Evolutionary conservation across 1,140 invertebrate genomes (phyloP).

Genomic region (Pseudomyrmex concolor): DNA sequence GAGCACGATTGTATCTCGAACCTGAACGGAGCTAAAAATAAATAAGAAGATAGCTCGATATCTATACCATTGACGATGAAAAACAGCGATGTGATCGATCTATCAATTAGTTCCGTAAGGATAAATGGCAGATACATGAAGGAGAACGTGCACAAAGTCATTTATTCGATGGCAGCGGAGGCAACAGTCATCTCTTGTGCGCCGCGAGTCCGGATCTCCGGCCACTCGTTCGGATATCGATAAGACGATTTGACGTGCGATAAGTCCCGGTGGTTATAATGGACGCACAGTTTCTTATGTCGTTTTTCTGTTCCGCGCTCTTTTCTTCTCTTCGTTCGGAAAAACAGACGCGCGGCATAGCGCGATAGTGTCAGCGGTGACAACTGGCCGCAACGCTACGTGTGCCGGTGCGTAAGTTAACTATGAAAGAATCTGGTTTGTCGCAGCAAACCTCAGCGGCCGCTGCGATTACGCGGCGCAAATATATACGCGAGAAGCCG

Average conservation of each 20-base stretch:
- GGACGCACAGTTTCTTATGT: constrained; percentile 18
- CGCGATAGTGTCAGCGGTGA: constrained; percentile 56
- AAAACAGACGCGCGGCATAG: constrained; percentile 27
- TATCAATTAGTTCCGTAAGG: constrained; percentile 48
- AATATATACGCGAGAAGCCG: constrained; percentile 12
- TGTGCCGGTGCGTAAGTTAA: constrained; percentile 18
- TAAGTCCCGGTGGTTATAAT: constrained; percentile 64
- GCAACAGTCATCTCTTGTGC: constrained; percentile 29
- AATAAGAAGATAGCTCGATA: constrained; percentile 28
- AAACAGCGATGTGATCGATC: constrained; percentile 29
- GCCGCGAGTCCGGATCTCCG: constrained; percentile 5
- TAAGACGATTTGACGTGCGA: constrained; percentile 67
- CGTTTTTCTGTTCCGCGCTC: background rate
- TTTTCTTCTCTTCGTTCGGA: background rate
- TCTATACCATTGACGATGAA: constrained; percentile 19
- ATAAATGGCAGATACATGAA: constrained; percentile 61
- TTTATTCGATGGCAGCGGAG: constrained; percentile 9
- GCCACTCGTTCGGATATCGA: constrained; percentile 11
- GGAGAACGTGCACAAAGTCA: constrained; percentile 53
- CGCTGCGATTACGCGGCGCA: constrained; percentile 25
- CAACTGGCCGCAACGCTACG: constrained; percentile 17
- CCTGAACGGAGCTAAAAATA: constrained; percentile 30
- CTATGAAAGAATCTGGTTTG: constrained; percentile 62
- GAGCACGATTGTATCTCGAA: too few relatives aligned
- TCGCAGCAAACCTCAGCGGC: constrained; percentile 45